Conservation (phyloP, 2,113 vertebrate genomes). For the Gobius niger region DNA sequence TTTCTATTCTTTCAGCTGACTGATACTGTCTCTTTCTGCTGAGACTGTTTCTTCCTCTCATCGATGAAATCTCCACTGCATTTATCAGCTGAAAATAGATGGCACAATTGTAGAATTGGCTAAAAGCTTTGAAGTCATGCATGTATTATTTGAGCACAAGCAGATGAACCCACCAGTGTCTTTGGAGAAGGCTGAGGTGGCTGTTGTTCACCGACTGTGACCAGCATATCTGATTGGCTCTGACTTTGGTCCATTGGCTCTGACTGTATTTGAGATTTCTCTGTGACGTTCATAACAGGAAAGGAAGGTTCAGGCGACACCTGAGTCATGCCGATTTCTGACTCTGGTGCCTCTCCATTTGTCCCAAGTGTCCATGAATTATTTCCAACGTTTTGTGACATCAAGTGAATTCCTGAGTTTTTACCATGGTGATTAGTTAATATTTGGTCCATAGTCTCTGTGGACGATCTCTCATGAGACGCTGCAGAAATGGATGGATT, state of each 20-base stretch:
- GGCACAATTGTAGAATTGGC: background rate
- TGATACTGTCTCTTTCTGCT: conserved; percentile 70
- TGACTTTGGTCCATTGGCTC: conserved; percentile 64
- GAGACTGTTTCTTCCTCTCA: conserved; percentile 30
- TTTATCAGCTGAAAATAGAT: conserved; percentile 33
- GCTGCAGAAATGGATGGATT: conserved; percentile 21
- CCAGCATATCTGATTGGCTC: conserved; percentile 12
- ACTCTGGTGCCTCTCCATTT: background rate
- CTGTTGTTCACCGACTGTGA: background rate
- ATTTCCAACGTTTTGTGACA: conserved; percentile 7
- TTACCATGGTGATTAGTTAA: background rate
- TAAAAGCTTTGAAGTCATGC: background rate
- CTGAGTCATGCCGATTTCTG: conserved; percentile 15
- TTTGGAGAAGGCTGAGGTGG: background rate
- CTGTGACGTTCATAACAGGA: conserved; percentile 35
- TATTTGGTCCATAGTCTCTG: conserved; percentile 8
- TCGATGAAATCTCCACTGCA: conserved; percentile 15
- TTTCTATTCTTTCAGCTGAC: conserved; percentile 5
- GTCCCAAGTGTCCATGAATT: conserved; percentile 26
- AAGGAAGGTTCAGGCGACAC: conserved; percentile 25
- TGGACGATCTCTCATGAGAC: conserved; percentile 27
- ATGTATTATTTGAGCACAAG: background rate
- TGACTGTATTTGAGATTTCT: conserved; percentile 19
- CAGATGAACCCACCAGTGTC: conserved; percentile 36
- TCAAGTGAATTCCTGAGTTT: conserved; percentile 16